Percentiles rank a stretch among this genome's conserved stretches.
Conservation (phyloP, 2,113 vertebrate genomes). For the Emydocephalus ijimae region DNA sequence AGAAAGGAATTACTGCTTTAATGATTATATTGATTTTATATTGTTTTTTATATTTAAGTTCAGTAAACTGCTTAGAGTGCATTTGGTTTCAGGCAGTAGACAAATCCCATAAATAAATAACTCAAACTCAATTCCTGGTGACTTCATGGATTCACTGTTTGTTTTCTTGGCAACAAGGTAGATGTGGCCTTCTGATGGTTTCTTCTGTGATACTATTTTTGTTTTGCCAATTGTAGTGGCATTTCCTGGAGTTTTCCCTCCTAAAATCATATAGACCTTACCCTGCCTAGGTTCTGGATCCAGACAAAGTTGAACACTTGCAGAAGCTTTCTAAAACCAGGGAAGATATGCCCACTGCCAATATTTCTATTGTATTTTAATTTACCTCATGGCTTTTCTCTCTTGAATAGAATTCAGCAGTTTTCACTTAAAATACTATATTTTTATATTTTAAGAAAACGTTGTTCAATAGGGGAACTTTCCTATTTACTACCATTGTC, state of each 20-base stretch:
- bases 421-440: neutral
- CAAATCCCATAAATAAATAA: neutral
- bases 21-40: neutral
- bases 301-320: neutral
- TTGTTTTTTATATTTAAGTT: neutral
- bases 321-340: neutral
- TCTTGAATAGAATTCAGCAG: neutral
- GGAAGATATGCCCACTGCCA: neutral
- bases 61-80: neutral
- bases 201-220: neutral
- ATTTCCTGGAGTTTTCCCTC: neutral
- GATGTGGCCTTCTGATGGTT: neutral
- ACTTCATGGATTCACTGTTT: neutral
- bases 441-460: neutral
- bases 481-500: neutral
- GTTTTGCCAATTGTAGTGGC: neutral
- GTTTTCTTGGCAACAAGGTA: neutral
- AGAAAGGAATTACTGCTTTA: neutral
- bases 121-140: neutral
- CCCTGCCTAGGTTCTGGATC: neutral
- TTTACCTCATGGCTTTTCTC: neutral
- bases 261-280: neutral
- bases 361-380: conserved; percentile 17
- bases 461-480: neutral
- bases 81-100: neutral